A percentile compares a stretch with the other conserved stretches of the same genome.
Conservation (phyloP, 2,113 vertebrate species). For the Chiloscyllium plagiosum region DNA sequence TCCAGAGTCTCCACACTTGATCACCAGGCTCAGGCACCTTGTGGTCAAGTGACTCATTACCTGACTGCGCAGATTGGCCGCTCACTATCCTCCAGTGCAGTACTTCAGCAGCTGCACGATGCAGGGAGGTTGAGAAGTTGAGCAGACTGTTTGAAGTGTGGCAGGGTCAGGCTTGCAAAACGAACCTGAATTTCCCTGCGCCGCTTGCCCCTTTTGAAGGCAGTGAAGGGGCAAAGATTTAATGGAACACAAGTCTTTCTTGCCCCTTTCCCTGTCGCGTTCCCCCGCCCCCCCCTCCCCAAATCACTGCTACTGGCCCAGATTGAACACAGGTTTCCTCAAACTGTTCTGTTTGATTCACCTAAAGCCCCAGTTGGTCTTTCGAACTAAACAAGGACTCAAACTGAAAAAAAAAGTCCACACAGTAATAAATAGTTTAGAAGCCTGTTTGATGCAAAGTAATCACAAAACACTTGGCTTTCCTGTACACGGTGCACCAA, state of each 20-base stretch:
- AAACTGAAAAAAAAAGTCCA: neutral
- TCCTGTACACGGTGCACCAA: too few species aligned
- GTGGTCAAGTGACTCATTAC: neutral
- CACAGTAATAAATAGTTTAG: slow-evolving; percentile 22
- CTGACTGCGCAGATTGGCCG: neutral
- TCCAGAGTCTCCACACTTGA: neutral
- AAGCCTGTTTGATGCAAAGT: neutral
- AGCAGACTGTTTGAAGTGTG: neutral
- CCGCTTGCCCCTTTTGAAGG: neutral
- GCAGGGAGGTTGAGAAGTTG: neutral
- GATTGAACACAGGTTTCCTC: neutral
- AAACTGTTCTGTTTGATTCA: neutral
- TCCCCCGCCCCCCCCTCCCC: too few species aligned
- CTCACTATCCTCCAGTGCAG: neutral
- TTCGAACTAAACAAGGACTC: neutral
- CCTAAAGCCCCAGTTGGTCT: neutral
- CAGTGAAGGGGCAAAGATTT: neutral
- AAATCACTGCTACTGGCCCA: neutral
- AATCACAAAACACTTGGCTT: neutral
- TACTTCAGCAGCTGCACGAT: neutral
- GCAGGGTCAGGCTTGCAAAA: neutral
- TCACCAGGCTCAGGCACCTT: neutral
- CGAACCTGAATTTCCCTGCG: neutral
- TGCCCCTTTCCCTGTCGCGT: too few species aligned
- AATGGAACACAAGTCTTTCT: too few species aligned